phyloP scores from a whole-genome alignment of 2,797 vertebrate species.

The Florisuga fusca region DNA sequence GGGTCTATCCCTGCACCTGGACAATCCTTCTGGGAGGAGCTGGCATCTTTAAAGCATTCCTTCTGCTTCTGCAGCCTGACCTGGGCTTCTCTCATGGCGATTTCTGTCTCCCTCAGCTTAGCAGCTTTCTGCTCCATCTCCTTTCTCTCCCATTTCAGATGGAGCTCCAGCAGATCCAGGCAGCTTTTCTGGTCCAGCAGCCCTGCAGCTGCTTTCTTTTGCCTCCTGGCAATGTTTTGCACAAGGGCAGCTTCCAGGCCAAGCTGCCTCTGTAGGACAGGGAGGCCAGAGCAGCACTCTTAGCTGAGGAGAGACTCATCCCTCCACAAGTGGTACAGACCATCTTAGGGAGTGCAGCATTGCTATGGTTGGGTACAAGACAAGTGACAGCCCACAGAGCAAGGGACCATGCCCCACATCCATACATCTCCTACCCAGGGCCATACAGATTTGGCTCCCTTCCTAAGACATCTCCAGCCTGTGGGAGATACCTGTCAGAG shows the following conservation, averaged over 20 bases:
- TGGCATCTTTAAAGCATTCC: not conserved
- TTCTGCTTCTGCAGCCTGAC: not conserved
- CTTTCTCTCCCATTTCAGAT: not conserved
- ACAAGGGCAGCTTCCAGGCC: not conserved
- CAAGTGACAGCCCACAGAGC: not conserved
- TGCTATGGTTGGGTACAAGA: not conserved
- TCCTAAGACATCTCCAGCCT: not conserved
- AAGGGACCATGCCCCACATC: not conserved
- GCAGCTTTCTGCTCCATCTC: constrained; percentile 8
- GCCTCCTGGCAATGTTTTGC: not conserved
- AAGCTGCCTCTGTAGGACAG: not conserved
- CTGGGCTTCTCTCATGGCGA: not conserved
- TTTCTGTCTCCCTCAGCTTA: not conserved
- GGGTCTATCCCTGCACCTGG: not conserved
- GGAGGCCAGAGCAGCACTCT: not conserved
- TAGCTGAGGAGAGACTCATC: not conserved
- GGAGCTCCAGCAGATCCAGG: constrained; percentile 40
- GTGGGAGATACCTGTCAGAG: not conserved
- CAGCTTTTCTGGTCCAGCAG: not conserved
- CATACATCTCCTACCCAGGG: not conserved
- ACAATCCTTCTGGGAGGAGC: not conserved
- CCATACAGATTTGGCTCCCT: not conserved
- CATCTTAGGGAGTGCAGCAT: not conserved
- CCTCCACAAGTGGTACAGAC: not conserved
- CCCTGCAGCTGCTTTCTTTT: not conserved